Percentiles rank a stretch among this genome's conserved stretches.
These are phyloP conservation scores for Agrochola litura DNA, from an alignment of 2,888 invertebrate genomes.

Conservation along the genomic window DNA sequence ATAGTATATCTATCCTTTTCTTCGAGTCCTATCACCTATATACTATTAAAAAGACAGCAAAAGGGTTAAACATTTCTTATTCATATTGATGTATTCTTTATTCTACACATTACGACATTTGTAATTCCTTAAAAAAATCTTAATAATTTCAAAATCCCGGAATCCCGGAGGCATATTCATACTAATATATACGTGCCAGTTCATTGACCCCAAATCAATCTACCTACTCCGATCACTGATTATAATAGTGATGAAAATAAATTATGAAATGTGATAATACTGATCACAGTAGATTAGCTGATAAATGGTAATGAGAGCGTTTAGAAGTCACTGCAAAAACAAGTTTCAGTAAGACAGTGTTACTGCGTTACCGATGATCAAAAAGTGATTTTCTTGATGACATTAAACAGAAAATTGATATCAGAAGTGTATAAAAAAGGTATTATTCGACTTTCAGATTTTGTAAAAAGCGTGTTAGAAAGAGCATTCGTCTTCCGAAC, in stretches of 20 bases:
- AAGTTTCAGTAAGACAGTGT: not conserved
- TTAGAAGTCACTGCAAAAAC: conserved; percentile 26
- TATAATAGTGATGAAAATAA: not conserved
- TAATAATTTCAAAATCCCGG: no score
- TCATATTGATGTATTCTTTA: no score
- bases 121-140: no score
- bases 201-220: no score
- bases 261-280: not conserved
- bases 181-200: no score
- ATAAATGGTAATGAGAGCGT: not conserved
- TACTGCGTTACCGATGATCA: not conserved
- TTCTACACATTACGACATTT: no score
- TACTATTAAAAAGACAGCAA: no score
- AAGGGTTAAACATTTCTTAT: no score
- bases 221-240: no score
- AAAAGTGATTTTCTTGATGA: not conserved
- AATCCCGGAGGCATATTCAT: no score
- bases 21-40: no score
- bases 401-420: not conserved
- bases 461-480: not conserved
- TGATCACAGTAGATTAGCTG: not conserved
- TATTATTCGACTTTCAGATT: not conserved
- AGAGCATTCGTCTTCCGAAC: not conserved
- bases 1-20: no score
- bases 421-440: not conserved